Evolutionary conservation across 64 coral and sea anemone species (phyloP).

Genomic region (Stichodactyla mertensii): DNA sequence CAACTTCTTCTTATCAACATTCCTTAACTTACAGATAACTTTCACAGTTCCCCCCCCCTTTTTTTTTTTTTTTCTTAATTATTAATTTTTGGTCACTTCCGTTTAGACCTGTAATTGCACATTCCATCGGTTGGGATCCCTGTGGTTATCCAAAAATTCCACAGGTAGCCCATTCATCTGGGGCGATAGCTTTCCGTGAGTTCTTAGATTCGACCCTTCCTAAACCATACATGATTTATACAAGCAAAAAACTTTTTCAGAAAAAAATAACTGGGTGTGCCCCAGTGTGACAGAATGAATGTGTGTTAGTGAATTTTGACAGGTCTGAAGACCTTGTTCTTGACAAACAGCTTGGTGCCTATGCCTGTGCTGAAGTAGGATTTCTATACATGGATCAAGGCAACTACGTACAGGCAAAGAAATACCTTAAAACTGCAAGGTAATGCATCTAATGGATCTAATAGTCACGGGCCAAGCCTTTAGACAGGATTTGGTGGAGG

Average conservation of each 20-base stretch:
- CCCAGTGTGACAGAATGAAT: no score
- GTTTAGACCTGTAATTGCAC: not conserved
- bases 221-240: not conserved
- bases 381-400: constrained; percentile 82
- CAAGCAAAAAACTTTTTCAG: not conserved
- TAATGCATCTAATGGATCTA: constrained; percentile 2
- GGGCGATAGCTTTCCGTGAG: not conserved
- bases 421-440: constrained; percentile 75
- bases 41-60: no score
- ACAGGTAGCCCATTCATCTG: not conserved
- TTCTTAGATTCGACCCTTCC: no score
- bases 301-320: no score
- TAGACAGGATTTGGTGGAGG: no score
- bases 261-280: no score
- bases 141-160: not conserved
- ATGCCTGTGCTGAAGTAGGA: constrained; percentile 89
- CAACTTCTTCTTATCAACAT: no score
- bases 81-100: no score
- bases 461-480: no score
- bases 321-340: constrained; percentile 60
- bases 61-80: no score
- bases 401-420: constrained; percentile 61
- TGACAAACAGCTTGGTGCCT: constrained; percentile 79
- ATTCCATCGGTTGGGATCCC: not conserved
- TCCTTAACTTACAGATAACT: no score